Evolutionary conservation across 2,888 invertebrate genomes (phyloP).

Genomic region (Cephus rjabovi): DNA sequence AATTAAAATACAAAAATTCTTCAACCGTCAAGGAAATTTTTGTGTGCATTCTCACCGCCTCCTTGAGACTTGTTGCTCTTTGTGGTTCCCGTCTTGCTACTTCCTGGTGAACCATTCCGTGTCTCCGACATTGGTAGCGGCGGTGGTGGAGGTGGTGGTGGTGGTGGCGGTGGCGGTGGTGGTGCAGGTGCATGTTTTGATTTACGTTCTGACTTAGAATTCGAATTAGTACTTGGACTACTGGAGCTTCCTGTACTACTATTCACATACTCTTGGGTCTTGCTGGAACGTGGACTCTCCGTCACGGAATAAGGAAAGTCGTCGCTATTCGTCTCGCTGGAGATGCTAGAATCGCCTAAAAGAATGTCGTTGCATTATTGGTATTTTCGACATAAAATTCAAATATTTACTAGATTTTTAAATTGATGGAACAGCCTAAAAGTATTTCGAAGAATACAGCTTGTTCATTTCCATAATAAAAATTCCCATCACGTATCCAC

Average conservation of each 20-base stretch:
- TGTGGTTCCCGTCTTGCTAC: constrained; percentile 56
- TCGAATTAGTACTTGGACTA: not conserved
- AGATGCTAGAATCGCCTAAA: constrained; percentile 22
- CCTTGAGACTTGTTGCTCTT: constrained; percentile 39
- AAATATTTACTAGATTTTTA: no score
- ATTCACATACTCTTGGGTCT: not conserved
- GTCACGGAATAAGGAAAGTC: not conserved
- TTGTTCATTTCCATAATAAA: no score
- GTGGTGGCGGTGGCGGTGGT: constrained; percentile 35
- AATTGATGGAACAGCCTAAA: no score
- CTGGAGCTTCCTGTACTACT: not conserved
- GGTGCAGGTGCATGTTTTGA: constrained; percentile 15
- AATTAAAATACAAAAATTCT: not conserved
- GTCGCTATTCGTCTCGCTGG: constrained; percentile 19
- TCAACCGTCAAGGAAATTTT: no score
- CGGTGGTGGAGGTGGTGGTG: constrained; percentile 65
- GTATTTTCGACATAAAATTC: no score
- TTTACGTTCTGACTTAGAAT: not conserved
- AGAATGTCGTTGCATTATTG: not conserved
- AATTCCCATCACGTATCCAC: no score
- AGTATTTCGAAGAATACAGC: no score
- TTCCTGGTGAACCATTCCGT: constrained; percentile 41
- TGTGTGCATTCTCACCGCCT: not conserved
- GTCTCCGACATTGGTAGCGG: constrained; percentile 52
- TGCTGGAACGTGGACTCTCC: constrained; percentile 11